These are phyloP conservation scores for Subanguina moxae DNA, from an alignment of 1,140 invertebrate genomes.

Conservation along the genomic window DNA sequence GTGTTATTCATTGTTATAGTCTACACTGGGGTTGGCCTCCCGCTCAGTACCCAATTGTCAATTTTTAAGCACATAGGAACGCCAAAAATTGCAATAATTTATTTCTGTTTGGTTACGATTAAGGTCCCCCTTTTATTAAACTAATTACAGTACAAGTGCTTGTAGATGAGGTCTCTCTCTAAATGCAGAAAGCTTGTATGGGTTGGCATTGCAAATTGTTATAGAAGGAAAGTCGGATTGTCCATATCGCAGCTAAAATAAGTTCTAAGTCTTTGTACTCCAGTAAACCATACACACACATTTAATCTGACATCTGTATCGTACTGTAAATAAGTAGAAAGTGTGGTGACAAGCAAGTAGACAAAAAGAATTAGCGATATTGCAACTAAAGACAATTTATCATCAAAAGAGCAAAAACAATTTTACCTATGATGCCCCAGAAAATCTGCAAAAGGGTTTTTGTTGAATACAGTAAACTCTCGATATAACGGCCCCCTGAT, in stretches of 20 bases:
- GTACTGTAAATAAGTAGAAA: constrained; percentile 8
- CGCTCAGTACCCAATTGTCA: no score
- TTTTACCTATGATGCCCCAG: no score
- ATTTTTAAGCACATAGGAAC: no score
- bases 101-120: no score
- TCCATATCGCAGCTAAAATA: constrained; percentile 17
- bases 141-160: constrained; percentile 17
- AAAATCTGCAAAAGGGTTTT: no score
- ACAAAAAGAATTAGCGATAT: constrained; percentile 8
- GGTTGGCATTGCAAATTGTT: constrained; percentile 27
- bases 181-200: constrained; percentile 23
- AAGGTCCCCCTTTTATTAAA: no score
- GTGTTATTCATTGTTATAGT: no score
- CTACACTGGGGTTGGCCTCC: no score
- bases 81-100: not conserved
- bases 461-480: no score
- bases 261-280: not conserved
- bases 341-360: constrained; percentile 15
- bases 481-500: no score
- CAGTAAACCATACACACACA: constrained; percentile 1
- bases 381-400: no score
- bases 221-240: constrained; percentile 17
- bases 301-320: constrained; percentile 14
- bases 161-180: constrained; percentile 14
- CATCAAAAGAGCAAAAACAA: no score